These are phyloP conservation scores for Camponotus floridanus DNA, from an alignment of 1,140 invertebrate genomes.

Conservation along the genomic window DNA sequence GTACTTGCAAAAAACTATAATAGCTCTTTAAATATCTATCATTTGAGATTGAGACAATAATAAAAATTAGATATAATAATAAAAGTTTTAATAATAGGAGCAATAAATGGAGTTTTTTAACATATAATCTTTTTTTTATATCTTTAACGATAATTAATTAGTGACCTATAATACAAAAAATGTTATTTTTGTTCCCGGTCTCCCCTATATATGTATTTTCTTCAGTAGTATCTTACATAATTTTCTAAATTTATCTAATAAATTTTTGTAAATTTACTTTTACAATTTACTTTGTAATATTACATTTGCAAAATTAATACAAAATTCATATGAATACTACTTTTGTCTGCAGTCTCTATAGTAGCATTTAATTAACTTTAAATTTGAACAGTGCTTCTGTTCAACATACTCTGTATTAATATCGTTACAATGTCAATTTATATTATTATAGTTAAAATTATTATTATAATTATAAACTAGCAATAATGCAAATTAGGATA, in stretches of 20 bases:
- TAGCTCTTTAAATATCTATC: too few relatives aligned
- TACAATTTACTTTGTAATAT: constrained; percentile 17
- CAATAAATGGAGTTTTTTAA: too few relatives aligned
- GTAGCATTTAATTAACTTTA: constrained; percentile 50
- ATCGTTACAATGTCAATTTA: constrained; percentile 22
- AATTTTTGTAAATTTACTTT: constrained; percentile 24
- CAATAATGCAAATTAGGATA: background rate
- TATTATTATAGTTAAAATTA: constrained; percentile 16
- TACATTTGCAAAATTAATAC: constrained; percentile 16
- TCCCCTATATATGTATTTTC: too few relatives aligned
- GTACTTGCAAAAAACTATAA: too few relatives aligned
- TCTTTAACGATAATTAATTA: too few relatives aligned
- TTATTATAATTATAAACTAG: constrained; percentile 20
- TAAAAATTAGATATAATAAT: too few relatives aligned
- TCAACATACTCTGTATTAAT: constrained; percentile 11
- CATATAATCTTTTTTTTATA: too few relatives aligned
- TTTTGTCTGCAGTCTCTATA: constrained; percentile 10
- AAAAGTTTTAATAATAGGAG: too few relatives aligned
- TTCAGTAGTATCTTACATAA: too few relatives aligned
- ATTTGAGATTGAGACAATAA: too few relatives aligned
- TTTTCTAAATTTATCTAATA: background rate
- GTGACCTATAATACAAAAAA: too few relatives aligned
- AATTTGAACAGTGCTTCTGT: constrained; percentile 24
- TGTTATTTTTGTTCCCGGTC: too few relatives aligned
- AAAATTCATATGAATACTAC: constrained; percentile 19